phyloP scores from a whole-genome alignment of 1,140 invertebrate species.

The Whitmania pigra region DNA sequence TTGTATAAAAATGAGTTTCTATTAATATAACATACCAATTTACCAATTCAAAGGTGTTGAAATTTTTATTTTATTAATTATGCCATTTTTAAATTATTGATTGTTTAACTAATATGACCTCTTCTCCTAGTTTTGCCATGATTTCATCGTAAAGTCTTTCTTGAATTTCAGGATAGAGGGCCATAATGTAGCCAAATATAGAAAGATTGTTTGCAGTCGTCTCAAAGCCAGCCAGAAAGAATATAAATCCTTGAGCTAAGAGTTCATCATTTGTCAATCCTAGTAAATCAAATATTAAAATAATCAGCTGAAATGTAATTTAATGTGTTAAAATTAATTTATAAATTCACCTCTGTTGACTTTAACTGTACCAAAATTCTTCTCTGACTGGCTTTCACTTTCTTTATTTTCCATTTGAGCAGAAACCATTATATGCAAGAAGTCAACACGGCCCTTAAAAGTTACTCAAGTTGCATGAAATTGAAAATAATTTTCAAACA shows the following conservation, averaged over 20 bases:
- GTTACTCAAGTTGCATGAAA: slow-evolving; percentile 28
- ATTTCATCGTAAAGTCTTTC: slow-evolving; percentile 49
- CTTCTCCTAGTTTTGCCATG: slow-evolving; percentile 38
- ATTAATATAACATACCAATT: neutral
- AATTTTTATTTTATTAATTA: neutral
- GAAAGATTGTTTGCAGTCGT: slow-evolving; percentile 48
- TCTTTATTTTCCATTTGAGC: slow-evolving; percentile 15
- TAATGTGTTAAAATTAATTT: too few relatives aligned
- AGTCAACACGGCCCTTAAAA: slow-evolving; percentile 23
- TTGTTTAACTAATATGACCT: slow-evolving; percentile 34
- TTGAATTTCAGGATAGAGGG: slow-evolving; percentile 48
- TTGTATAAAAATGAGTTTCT: neutral
- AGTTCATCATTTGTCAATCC: slow-evolving; percentile 48
- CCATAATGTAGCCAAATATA: slow-evolving; percentile 48
- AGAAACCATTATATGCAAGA: slow-evolving; percentile 29
- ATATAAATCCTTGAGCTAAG: slow-evolving; percentile 51
- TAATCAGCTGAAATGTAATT: too few relatives aligned
- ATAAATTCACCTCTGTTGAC: too few relatives aligned
- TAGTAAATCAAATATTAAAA: too few relatives aligned
- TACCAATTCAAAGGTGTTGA: neutral
- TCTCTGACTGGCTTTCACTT: neutral
- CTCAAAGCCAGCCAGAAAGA: slow-evolving; percentile 57
- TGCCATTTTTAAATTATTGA: slow-evolving; percentile 26
- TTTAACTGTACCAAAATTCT: slow-evolving; percentile 10
- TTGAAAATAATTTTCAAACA: too few relatives aligned